Base-by-base conservation (phyloP, 2,797 vertebrate species). In the Siniperca obscura region DNA sequence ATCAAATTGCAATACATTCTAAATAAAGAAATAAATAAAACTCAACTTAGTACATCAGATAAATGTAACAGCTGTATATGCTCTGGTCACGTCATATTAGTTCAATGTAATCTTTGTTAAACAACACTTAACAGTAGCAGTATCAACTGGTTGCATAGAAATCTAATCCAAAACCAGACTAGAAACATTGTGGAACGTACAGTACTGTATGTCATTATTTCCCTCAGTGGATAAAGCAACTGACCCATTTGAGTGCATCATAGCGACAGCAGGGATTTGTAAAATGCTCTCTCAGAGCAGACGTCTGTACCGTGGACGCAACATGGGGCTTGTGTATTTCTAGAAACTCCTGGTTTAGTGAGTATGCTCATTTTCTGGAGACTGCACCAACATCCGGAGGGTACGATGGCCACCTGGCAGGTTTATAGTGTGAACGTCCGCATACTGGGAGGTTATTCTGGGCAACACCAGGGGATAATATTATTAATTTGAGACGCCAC, bases 331-430 rank as follows among this genome's bases (percentile, higher is more conserved):
- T 34, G 50, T 81, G 68, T 80, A 78, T 89, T 90, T 92, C 69
- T 59, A 81, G 69, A 86, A 67, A 81, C 70, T 68, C 81, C 78
- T 70, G 72, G 48, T 81, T 84, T 84, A 69, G 73, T 42, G 76
- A 90, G 74, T 74, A 2, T 12, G 82, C 56, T 87, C 60, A 83
- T 86, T 87, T 91, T 82, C 83, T 83, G 52, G 62, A 81, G 72
- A 76, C 61, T 79, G 86, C 81, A 80, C 66, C 68, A 25, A 69
- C 70, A 84, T 88, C 90, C 84, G 75, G 85, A 92, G 83, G 89
- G 85, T 50, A 82, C 42, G 6, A 74, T 2, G 76, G 85, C 89
- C 89, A 93, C 86, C 90, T 92, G 90, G 90, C 78, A 92, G 84
- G 81, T 82, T 78, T 70, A 69, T 48, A 40, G 78, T 57, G 74